Percentiles rank a stretch among this genome's conserved stretches.
Conservation (phyloP, 2,113 vertebrate species). For the Romanogobio albipinnatus region DNA sequence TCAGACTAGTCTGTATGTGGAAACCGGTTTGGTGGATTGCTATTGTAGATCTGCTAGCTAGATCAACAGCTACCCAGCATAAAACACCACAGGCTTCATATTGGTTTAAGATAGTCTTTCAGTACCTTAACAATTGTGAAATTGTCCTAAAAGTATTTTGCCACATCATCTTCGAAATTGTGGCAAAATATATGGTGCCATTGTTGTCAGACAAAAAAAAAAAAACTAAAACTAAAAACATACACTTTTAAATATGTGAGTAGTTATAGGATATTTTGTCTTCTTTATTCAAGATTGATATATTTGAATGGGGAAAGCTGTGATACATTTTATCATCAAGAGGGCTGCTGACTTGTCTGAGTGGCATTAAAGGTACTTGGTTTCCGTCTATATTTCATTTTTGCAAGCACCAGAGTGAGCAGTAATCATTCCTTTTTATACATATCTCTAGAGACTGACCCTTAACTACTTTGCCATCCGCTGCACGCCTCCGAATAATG, state of each 20-base stretch:
- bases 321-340: not conserved
- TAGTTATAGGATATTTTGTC: not conserved
- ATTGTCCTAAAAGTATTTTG: not conserved
- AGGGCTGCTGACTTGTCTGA: not conserved
- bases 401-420: not conserved
- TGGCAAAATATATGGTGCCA: no score
- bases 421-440: constrained; percentile 35
- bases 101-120: not conserved
- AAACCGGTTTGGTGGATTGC: not conserved
- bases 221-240: no score
- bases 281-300: not conserved
- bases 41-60: not conserved
- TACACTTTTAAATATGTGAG: not conserved
- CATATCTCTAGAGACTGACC: constrained; percentile 41
- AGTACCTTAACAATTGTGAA: not conserved
- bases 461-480: not conserved
- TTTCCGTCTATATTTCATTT: not conserved
- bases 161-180: no score
- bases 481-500: constrained; percentile 31
- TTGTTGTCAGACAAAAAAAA: no score
- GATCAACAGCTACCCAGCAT: not conserved
- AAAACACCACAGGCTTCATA: not conserved
- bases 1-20: not conserved
- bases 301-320: not conserved
- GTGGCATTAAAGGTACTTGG: not conserved